Base-by-base conservation (phyloP, 2,888 invertebrate genomes). In the Tipula lateralis region DNA sequence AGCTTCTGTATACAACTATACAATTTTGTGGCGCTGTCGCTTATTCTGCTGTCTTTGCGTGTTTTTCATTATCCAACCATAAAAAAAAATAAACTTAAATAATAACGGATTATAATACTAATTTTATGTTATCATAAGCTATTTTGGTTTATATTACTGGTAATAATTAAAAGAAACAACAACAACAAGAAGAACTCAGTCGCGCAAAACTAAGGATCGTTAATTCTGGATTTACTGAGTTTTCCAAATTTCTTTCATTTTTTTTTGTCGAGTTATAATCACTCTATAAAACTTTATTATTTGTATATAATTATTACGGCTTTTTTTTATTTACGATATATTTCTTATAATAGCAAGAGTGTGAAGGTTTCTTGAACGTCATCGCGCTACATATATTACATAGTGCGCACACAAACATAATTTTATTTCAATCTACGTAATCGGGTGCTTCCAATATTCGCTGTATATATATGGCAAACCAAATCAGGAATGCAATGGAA, bases 101-200 rank as follows among this genome's bases (percentile, higher is more conserved):
- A 66, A 24, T 24, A 66, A 24, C 24, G 66, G 9, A 66, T 66
- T 66, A 24, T 66, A 66, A 66, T 66, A 66, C 66, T 66, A 66
- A 66, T 66, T 66, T 66, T 24, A 66, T 66, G 66, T 66, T 66
- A 66, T 66, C 66, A 66, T 66, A 66, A 66, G 66, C 66, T 24
- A 66, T 66, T 66, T 66, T 66, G 66, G 66, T 66, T 24, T 66
- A 66, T 66, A 66, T 66, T 66, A 66, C 66, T 66, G 66, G 66
- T 66, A 66, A 66, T 66, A 66, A 66, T 66, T 66, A 66, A 66
- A 66, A 66, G 66, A n/a, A 44, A n/a, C 66, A 66, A 19, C 19
- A 50, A 50, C 16, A 44, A 0, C n/a, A 50, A 50, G 16, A 50
- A 50, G n/a, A 13, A 6, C 13, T 12, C 39, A 9, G 12, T 7